Evolutionary conservation across 2,113 vertebrate species (phyloP).

Genomic region (Nansenia antarctica): DNA sequence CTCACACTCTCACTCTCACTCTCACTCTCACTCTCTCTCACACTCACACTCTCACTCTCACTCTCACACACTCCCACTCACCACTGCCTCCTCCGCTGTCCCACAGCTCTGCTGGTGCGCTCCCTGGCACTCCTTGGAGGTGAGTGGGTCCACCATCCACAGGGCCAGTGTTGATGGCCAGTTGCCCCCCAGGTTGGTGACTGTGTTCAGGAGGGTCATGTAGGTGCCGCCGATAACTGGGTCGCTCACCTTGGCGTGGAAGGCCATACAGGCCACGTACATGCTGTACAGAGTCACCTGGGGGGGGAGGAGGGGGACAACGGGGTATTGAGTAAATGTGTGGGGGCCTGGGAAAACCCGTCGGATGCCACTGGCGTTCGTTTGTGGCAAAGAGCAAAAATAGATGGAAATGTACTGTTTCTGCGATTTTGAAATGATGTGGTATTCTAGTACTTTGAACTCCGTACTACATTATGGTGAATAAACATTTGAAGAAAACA

Average conservation of each 20-base stretch:
- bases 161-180: constrained; percentile 95
- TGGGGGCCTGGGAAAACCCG: no score
- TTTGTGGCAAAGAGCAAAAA: no score
- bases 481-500: no score
- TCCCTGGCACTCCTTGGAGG: constrained; percentile 86
- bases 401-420: no score
- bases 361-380: no score
- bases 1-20: not conserved
- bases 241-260: constrained; percentile 96
- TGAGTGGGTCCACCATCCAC: constrained; percentile 96
- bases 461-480: no score
- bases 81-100: constrained; percentile 76
- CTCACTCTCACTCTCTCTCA: not conserved
- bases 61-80: constrained; percentile 66
- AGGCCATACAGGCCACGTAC: constrained; percentile 97
- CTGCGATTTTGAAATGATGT: no score
- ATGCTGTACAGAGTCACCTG: constrained; percentile 95
- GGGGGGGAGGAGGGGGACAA: not conserved
- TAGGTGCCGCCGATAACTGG: constrained; percentile 97
- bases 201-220: constrained; percentile 96
- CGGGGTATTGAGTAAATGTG: not conserved
- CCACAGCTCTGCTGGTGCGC: constrained; percentile 79
- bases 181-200: constrained; percentile 95
- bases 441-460: no score
- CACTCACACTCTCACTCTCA: not conserved